Conservation (phyloP, 2,888 invertebrate genomes). For the Nasonovia ribisnigri region DNA sequence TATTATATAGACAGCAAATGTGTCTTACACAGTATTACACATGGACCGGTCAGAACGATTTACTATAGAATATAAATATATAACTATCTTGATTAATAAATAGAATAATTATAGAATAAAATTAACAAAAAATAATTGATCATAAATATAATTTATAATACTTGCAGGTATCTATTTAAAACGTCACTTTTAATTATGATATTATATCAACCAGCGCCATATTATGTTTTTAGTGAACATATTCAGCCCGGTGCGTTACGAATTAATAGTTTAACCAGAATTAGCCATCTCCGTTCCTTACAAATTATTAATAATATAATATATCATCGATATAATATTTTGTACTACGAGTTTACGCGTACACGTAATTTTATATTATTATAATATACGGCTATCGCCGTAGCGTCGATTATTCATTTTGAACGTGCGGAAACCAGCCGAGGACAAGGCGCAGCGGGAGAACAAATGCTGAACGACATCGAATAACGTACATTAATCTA, state of each 20-base stretch:
- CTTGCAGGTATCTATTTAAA: neutral
- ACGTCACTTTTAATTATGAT: neutral
- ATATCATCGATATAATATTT: neutral
- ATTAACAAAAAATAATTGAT: neutral
- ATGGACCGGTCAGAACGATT: neutral
- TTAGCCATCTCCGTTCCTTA: neutral
- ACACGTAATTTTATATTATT: neutral
- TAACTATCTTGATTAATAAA: neutral
- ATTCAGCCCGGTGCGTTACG: neutral
- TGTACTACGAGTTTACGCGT: neutral
- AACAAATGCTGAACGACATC: neutral
- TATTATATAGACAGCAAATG: no score
- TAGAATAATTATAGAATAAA: neutral
- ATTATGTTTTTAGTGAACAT: neutral
- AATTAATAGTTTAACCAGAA: neutral
- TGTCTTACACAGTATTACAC: neutral
- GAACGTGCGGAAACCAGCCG: neutral
- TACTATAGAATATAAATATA: neutral
- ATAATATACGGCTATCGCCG: neutral
- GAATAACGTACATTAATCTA: neutral
- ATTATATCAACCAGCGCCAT: neutral
- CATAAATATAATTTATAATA: neutral
- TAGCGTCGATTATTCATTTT: neutral
- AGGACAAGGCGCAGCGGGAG: neutral
- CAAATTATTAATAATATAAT: neutral